phyloP scores from a whole-genome alignment of 2,888 invertebrate genomes.

The Labia minor region DNA sequence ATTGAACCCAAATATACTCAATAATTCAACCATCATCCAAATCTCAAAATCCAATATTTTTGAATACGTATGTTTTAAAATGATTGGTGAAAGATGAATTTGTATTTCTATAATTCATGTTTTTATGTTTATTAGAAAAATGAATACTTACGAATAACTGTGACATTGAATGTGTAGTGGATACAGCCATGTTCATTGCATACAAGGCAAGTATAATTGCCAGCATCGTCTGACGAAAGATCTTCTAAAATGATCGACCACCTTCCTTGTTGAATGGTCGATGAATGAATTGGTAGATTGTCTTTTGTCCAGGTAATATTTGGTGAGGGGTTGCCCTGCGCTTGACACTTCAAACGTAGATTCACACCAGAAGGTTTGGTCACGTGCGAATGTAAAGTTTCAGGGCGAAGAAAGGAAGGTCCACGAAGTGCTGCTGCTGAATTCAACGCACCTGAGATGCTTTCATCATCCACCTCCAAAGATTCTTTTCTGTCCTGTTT shows the following conservation, averaged over 20 bases:
- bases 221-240: conserved; percentile 32
- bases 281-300: conserved; percentile 18
- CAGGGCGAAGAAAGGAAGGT: conserved; percentile 23
- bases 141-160: conserved; percentile 28
- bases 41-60: no score
- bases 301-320: conserved; percentile 33
- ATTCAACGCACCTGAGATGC: background rate
- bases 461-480: background rate
- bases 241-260: conserved; percentile 21
- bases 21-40: no score
- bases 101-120: no score
- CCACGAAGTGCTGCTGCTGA: background rate
- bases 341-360: conserved; percentile 32
- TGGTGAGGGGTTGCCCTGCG: conserved; percentile 33
- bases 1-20: no score
- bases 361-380: conserved; percentile 29
- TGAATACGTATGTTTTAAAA: no score
- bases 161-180: conserved; percentile 28
- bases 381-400: conserved; percentile 25
- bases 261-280: conserved; percentile 8
- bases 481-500: no score
- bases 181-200: conserved; percentile 39
- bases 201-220: conserved; percentile 43
- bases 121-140: no score
- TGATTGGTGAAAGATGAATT: no score